Conservation (phyloP, 2,797 vertebrate species). For the Urophycis tenuis region DNA sequence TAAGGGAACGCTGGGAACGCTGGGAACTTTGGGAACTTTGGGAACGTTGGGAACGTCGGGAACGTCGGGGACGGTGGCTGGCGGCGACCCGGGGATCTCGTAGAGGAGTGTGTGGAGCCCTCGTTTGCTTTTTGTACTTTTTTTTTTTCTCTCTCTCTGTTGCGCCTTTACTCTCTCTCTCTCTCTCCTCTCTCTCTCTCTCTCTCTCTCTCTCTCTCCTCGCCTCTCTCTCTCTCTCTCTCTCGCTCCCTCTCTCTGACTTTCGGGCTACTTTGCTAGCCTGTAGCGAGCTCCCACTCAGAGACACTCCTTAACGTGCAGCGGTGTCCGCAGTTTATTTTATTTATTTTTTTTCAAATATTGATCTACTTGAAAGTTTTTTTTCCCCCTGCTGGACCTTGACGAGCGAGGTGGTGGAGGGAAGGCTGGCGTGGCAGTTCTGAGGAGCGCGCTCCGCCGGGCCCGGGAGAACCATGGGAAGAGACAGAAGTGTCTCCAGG, state of each 20-base stretch:
- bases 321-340: slow-evolving; percentile 18
- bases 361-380: slow-evolving; percentile 25
- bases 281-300: background rate
- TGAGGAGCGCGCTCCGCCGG: slow-evolving; percentile 41
- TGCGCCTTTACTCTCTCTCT: background rate
- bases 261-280: background rate
- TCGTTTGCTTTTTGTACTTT: background rate
- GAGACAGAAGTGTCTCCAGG: slow-evolving; percentile 86
- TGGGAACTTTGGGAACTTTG: background rate
- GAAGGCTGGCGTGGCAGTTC: slow-evolving; percentile 36
- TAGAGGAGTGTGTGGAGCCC: background rate
- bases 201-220: background rate
- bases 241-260: background rate
- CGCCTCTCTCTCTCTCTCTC: background rate
- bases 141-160: background rate
- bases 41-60: background rate
- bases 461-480: slow-evolving; percentile 74
- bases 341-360: too few species aligned
- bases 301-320: background rate
- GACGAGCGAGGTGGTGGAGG: slow-evolving; percentile 43
- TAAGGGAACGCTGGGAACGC: background rate
- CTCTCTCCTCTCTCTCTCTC: background rate
- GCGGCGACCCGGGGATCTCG: background rate
- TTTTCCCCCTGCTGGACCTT: slow-evolving; percentile 44
- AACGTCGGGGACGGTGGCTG: background rate